Base-by-base conservation (phyloP, 2,888 invertebrate species). In the Papilio elwesi region DNA sequence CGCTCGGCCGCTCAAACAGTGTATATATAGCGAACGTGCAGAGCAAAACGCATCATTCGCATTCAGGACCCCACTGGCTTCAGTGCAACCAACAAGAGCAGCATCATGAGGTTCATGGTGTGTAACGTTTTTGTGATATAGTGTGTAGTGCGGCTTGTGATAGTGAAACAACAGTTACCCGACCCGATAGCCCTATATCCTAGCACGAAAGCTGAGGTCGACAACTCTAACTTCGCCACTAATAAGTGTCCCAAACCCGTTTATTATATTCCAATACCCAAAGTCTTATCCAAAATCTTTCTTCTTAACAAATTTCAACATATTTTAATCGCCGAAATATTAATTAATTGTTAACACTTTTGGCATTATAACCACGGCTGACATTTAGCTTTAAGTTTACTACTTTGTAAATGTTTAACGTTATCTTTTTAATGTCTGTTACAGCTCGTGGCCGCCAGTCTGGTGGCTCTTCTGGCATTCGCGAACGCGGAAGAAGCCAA, bases 401-500 rank as follows among this genome's bases (percentile, higher is more conserved):
- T 0, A 0, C 13, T 43, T 59, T 59, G 38, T 59, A 48, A 49
- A 63, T 67, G 9, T 36, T 57, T 16, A 74, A 66, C 71, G 74
- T 75, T 72, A 67, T 55, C 43, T 9, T 43, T 9, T 75, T 76
- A 74, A 74, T 75, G 82, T 82, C 82, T 82, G 79, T 88, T 78
- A 66, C 90, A 94, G 94, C 92, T 94, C 90, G 93, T 94, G 92
- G 94, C 94, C 90, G 91, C 94, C 92, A 91, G 95, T 92, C 95
- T 95, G 92, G 94, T 95, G 93, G 95, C 95, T 90, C 91, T 95
- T 83, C 85, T 95, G 84, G 94, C 95, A 88, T 88, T 92, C 87
- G 93, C 95, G 77, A 84, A 94, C 75, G 95, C 95, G 76, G 95
- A 95, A 85, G 95, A 95, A 81, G 92, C 92, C 81, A 94, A 94